Evolutionary conservation across 2,888 invertebrate genomes (phyloP).

Genomic region (Epinotia demarniana): DNA sequence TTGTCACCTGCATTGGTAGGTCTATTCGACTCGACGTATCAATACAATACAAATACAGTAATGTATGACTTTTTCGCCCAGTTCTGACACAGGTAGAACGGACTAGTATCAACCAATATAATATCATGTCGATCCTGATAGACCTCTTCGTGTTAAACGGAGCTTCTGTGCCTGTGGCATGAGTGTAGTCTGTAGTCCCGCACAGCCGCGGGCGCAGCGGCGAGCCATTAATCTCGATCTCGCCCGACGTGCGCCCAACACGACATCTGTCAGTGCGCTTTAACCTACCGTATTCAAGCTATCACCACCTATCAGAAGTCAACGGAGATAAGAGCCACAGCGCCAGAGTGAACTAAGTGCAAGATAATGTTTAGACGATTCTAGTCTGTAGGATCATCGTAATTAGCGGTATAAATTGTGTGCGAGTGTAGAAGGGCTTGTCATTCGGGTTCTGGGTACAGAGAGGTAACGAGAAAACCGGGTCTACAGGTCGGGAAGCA

Average conservation of each 20-base stretch:
- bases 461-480: background rate
- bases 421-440: background rate
- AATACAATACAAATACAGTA: too few species aligned
- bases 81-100: too few species aligned
- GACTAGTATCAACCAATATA: too few species aligned
- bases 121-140: background rate
- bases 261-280: slow-evolving; percentile 21
- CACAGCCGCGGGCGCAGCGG: slow-evolving; percentile 9
- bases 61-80: too few species aligned
- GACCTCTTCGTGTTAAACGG: background rate
- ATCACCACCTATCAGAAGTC: slow-evolving; percentile 18
- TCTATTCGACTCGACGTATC: background rate
- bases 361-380: background rate
- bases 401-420: background rate
- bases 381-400: background rate
- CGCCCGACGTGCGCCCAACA: slow-evolving; percentile 15
- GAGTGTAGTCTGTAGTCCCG: background rate
- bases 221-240: slow-evolving; percentile 17
- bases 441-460: background rate
- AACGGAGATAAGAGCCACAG: slow-evolving; percentile 11
- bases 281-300: slow-evolving; percentile 17
- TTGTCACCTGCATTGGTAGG: too few species aligned
- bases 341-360: background rate
- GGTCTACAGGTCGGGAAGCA: background rate
- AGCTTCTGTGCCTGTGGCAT: slow-evolving; percentile 18